Evolutionary conservation across 2,888 invertebrate species (phyloP).

Genomic region (Harpalus rubripes): DNA sequence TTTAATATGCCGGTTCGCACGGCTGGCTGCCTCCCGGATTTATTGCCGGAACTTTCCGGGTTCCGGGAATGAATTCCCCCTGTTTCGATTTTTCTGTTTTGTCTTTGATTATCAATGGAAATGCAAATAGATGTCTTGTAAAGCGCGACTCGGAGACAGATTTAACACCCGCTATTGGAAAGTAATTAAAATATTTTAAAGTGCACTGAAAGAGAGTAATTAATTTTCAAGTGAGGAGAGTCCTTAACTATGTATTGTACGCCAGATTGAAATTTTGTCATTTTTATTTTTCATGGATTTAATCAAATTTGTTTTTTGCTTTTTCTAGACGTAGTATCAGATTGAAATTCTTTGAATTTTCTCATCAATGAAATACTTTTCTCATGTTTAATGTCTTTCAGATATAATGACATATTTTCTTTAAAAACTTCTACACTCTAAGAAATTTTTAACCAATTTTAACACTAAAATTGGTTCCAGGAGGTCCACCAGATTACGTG

Average conservation of each 20-base stretch:
- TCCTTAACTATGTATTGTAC: not conserved
- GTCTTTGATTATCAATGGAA: constrained; percentile 46
- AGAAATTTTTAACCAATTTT: too few relatives aligned
- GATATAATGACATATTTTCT: too few relatives aligned
- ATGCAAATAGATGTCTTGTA: constrained; percentile 39
- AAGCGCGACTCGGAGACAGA: not conserved
- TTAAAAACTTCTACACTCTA: too few relatives aligned
- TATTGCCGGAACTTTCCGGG: constrained; percentile 35
- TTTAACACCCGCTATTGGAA: not conserved
- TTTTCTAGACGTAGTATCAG: too few relatives aligned
- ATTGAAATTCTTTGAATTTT: too few relatives aligned
- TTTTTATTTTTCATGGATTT: too few relatives aligned
- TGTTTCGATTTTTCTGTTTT: constrained; percentile 48
- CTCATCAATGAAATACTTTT: too few relatives aligned
- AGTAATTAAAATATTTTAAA: constrained; percentile 17
- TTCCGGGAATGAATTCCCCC: not conserved
- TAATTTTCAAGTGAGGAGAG: not conserved
- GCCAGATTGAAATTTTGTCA: too few relatives aligned
- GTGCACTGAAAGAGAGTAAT: not conserved
- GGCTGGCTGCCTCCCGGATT: constrained; percentile 39
- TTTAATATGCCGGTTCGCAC: constrained; percentile 52
- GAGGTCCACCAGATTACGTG: too few relatives aligned
- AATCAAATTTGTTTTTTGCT: too few relatives aligned
- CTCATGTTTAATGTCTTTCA: too few relatives aligned
- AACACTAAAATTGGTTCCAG: too few relatives aligned